A percentile compares a stretch with the other conserved stretches of the same genome.
Conservation (phyloP, 2,113 vertebrate genomes). For the Prietella phreatophila region DNA sequence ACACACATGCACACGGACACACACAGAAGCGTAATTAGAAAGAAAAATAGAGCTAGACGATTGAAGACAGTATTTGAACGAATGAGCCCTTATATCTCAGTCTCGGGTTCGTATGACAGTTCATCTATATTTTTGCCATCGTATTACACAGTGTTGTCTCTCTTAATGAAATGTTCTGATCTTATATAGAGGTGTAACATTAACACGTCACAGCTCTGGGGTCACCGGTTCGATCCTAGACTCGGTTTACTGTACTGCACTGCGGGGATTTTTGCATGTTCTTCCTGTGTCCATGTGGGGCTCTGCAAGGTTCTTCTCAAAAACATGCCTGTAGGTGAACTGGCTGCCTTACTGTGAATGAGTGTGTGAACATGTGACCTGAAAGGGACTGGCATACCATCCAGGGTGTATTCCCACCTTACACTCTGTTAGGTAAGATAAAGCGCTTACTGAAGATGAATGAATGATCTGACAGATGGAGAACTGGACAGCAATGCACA, state of each 20-base stretch:
- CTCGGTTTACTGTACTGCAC: neutral
- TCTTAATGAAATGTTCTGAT: neutral
- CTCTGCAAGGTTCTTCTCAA: neutral
- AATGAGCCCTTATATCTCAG: constrained; percentile 36
- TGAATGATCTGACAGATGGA: neutral
- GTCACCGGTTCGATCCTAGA: neutral
- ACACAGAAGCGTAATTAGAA: constrained; percentile 9
- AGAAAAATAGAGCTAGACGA: constrained; percentile 28
- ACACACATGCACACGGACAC: neutral
- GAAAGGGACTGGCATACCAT: neutral
- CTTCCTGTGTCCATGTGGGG: neutral
- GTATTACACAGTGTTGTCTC: constrained; percentile 18
- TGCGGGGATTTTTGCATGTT: neutral
- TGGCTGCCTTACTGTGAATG: neutral
- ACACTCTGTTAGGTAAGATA: neutral
- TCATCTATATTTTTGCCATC: constrained; percentile 51
- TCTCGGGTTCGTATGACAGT: constrained; percentile 45
- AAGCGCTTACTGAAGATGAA: neutral
- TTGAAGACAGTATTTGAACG: constrained; percentile 45
- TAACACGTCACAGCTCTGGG: neutral
- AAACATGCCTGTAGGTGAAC: neutral
- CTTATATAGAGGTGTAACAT: neutral
- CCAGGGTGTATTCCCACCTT: neutral
- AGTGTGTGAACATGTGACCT: neutral
- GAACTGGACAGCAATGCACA: neutral